Evolutionary conservation across 2,797 vertebrate species (phyloP), one percentile per base, ranked within the genome.

Genomic region (Melanotaenia maccullochi): DNA sequence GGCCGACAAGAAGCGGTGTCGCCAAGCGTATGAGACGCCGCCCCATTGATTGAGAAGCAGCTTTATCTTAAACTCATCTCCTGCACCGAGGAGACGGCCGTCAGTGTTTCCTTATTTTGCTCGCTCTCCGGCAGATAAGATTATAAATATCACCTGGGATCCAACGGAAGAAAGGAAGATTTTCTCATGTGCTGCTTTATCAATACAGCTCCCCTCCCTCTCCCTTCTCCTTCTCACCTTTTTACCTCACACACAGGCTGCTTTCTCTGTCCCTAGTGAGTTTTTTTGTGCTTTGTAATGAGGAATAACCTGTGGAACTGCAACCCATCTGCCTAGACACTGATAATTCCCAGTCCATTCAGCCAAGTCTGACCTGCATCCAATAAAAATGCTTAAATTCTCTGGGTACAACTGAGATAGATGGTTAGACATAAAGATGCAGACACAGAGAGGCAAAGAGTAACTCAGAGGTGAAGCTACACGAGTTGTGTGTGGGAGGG

Each of bases 41-140:
- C 77, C 79, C 66, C 47, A 11, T 40, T 82, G 87, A 90, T 79
- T 76, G 87, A 89, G 79, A 81, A 70, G 63, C 60, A 1, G 33
- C 79, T 87, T 89, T 93, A 90, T 93, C 90, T 89, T 76, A 85
- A 89, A 88, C 82, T 89, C 62, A 86, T 90, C 86, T 89, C 60
- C 78, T 8, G 9, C 52, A 24, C 68, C 25, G 9, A 55, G 25
- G 49, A 73, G 47, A 56, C 18, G 3, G 65, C 57, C 11, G 1
- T 63, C 51, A 8, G 58, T 68, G 67, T 85, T 88, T 87, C 72
- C 72, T 77, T 80, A 71, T 90, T 83, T 85, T n/a, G 22, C 64
- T 81, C 49, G 24, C 65, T 82, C 52, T 65, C 35, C 33, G 24
- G 68, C 81, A 76, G 88, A 91, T 90, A 90, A 49, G 83, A 88